These are phyloP conservation scores for Girardinichthys multiradiatus DNA, from an alignment of 2,113 vertebrate genomes.

Conservation along the genomic window DNA sequence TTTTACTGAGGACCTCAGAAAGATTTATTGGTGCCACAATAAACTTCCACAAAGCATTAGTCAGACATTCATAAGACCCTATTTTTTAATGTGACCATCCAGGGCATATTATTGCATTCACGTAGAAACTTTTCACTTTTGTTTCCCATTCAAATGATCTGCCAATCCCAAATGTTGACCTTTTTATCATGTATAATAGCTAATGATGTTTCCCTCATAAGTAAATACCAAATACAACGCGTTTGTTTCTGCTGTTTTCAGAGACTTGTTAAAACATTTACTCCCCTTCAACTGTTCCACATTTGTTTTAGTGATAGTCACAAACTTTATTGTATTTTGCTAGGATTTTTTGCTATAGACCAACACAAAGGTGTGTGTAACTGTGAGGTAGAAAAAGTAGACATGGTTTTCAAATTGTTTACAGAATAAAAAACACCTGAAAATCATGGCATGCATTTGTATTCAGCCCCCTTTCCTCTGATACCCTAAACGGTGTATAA, in stretches of 20 bases:
- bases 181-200: not conserved
- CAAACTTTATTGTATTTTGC: not conserved
- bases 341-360: not conserved
- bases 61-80: not conserved
- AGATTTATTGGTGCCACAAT: not conserved
- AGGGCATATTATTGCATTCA: not conserved
- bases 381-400: too few species aligned
- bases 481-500: too few species aligned
- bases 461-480: too few species aligned
- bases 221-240: not conserved
- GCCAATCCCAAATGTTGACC: not conserved
- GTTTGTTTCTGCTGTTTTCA: too few species aligned
- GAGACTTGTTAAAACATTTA: not conserved
- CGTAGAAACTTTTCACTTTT: not conserved
- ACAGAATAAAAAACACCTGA: too few species aligned
- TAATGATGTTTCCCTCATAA: not conserved
- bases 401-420: too few species aligned
- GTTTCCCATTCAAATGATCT: not conserved
- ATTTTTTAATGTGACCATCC: not conserved
- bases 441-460: too few species aligned
- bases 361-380: too few species aligned
- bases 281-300: not conserved
- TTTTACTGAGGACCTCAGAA: not conserved
- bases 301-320: not conserved
- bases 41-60: not conserved